Evolutionary conservation across 2,888 invertebrate species (phyloP), one percentile per base, ranked within the genome.

Genomic region (Amorpha juglandis): DNA sequence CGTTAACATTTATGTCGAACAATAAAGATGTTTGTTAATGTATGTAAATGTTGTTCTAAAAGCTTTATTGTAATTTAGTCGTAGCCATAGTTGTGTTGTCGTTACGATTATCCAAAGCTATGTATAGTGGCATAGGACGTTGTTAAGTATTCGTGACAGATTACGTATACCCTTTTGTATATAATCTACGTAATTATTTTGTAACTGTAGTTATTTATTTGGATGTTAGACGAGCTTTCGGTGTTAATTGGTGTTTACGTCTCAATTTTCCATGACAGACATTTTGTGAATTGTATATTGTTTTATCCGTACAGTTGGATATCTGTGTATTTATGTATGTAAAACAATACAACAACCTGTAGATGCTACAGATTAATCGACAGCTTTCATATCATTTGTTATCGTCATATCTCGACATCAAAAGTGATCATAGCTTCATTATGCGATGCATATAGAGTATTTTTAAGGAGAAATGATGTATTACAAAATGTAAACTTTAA

Each of bases 61-160:
- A 91, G 92, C 92, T 92, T 92, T 92, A 92, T 91, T 91, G 87
- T 91, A 91, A 88, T 86, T 87, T 92, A 91, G 91, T 88, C 76
- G 86, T 91, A 91, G 87, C 79, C 80, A 78, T 89, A 89, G 86
- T 81, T 78, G 80, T 80, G 81, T 87, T 89, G 83, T 88, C 78
- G 86, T 89, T 89, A 84, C 82, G 84, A 86, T 86, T 83, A 89
- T 91, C 91, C 92, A 91, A 92, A 92, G 92, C 87, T 88, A 85
- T 86, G 77, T 85, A 82, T 88, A 89, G 89, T 82, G 80, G 80
- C 83, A 83, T 91, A 90, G 87, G 77, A 77, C 78, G 82, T 84
- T 86, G 86, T 85, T 87, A 74, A 80, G 79, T 83, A 82, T 82
- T 81, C 78, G 81, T 81, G 75, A 79, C 75, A 84, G 83, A 81